Evolutionary conservation across 1,140 invertebrate genomes (phyloP).

Genomic region (Stenopsyche tienmushanensis): DNA sequence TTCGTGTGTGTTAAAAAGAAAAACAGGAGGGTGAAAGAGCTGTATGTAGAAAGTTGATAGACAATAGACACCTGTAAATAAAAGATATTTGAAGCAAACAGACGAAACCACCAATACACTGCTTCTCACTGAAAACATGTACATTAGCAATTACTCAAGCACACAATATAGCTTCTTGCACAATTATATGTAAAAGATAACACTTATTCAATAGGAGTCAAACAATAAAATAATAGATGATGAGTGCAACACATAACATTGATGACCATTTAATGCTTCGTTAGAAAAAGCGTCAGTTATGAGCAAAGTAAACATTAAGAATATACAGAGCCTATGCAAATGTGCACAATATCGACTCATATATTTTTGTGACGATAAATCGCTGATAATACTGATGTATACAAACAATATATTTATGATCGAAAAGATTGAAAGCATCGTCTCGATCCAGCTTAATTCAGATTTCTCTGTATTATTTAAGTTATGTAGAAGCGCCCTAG

Average conservation of each 20-base stretch:
- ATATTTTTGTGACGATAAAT: not conserved
- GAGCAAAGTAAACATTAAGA: too few species aligned
- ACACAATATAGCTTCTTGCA: slow-evolving; percentile 15
- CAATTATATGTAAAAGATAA: slow-evolving; percentile 1
- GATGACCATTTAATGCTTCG: slow-evolving; percentile 12
- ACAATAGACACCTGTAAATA: too few species aligned
- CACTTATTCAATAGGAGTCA: not conserved
- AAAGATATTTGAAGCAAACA: not conserved
- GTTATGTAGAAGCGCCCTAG: too few species aligned
- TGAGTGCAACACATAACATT: slow-evolving; percentile 25
- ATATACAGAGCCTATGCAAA: too few species aligned
- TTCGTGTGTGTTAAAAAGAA: too few species aligned
- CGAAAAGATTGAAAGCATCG: too few species aligned
- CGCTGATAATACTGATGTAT: slow-evolving; percentile 4
- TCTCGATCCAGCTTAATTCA: too few species aligned
- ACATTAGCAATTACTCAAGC: slow-evolving; percentile 5
- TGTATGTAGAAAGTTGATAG: too few species aligned
- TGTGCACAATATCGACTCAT: not conserved
- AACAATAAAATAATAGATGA: too few species aligned
- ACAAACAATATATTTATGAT: not conserved
- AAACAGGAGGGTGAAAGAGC: not conserved
- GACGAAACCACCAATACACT: not conserved
- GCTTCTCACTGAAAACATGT: not conserved
- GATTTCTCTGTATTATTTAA: too few species aligned
- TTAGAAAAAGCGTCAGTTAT: not conserved